Evolutionary conservation across 1,140 invertebrate genomes (phyloP), one percentile per base, ranked within the genome.

Genomic region (Vollenhovia emeryi): DNA sequence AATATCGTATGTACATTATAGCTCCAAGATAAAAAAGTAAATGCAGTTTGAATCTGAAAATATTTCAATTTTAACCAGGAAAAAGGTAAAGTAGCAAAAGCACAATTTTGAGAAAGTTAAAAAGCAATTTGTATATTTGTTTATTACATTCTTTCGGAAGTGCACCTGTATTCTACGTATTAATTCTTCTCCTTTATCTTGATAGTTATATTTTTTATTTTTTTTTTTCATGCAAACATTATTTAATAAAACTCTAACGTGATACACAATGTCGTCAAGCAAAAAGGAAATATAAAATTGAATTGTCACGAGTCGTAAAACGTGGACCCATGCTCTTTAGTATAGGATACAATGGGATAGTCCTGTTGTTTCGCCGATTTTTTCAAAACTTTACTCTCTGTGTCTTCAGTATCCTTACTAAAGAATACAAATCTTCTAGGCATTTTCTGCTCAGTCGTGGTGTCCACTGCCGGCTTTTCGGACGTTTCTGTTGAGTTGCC

Each of bases 391-490:
- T 79, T 79, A 18, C 68, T 68, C 50, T 86, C 30, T 13, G 94
- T 93, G 33, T 94, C 92, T 24, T 94, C 92, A 13, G 93, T 95
- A 78, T 95, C n/a, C n/a, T n/a, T n/a, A n/a, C n/a, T n/a, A n/a
- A n/a, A n/a, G n/a, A n/a, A n/a, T n/a, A n/a, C n/a, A n/a, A n/a
- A n/a, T n/a, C n/a, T n/a, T n/a, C n/a, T n/a, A n/a, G n/a, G n/a
- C n/a, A n/a, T n/a, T n/a, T n/a, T n/a, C n/a, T n/a, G n/a, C n/a
- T n/a, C n/a, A n/a, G n/a, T 24, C 21, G 9, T 1, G 9, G 24
- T 24, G 9, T 52, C 45, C 21, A 21, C 21, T 13, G 11, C 15
- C 40, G 15, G 18, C n/a, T 52, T 55, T 21, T 80, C 18, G 11
- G 33, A 43, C 7, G 2, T 2, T 0, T 33, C 13, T 4, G n/a